Evolutionary conservation across 2,113 vertebrate genomes (phyloP), one percentile per base, ranked within the genome.

Genomic region (Propithecus coquereli): DNA sequence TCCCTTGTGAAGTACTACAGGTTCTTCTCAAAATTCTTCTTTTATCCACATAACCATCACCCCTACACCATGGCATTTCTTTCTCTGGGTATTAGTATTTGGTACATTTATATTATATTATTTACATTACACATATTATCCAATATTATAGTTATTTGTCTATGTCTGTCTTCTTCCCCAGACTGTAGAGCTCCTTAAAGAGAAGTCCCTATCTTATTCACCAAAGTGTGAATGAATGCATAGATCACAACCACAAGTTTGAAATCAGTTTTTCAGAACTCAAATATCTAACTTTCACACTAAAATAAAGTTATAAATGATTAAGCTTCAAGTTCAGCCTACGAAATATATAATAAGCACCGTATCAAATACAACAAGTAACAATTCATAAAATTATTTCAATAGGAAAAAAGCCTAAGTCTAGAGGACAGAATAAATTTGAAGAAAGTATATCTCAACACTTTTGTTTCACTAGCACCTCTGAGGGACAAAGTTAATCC

Each of bases 251-350:
- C 20, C 47, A 79, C 32, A 84, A 90, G 65, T 83, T 92, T 91
- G 17, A 94, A 93, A 92, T 87, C 14, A 91, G n/a, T 88, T 89
- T 25, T 88, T 96, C 68, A 86, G 13, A 88, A 85, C 2, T 84
- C 88, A 88, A 74, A 50, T 85, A 74, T 16, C 59, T 47, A 90
- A 85, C 30, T 79, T 93, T 40, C 22, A 88, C 34, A 85, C 18
- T 90, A 88, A 92, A 50, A 76, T 76, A 80, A 95, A 86, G 14
- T 85, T 81, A 90, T 66, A 74, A 94, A 59, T 37, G 13, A 30
- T 70, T 94, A 90, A 73, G 16, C 34, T 71, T 93, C 34, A 90
- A 96, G 34, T 87, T 77, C 43, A 57, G 32, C 25, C 52, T 94
- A 86, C 22, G 91, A 96, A 76, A 93, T n/a, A 40, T 20, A 89